A percentile compares a stretch with the other conserved stretches of the same genome.
These are phyloP conservation scores for Pinctada fucata DNA, from an alignment of 2,888 invertebrate genomes.

Conservation along the genomic window DNA sequence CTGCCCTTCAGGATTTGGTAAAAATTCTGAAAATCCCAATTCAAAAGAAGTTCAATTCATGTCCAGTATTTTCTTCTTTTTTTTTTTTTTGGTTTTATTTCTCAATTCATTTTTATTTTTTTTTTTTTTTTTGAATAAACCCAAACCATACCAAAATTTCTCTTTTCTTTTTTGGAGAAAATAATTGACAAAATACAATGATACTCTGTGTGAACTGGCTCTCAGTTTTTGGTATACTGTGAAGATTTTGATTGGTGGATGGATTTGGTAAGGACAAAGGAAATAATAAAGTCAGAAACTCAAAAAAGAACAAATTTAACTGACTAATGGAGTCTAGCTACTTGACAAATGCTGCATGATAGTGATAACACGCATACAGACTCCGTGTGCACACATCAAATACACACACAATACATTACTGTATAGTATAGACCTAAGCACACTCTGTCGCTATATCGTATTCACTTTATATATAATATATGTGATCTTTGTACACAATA, in stretches of 20 bases:
- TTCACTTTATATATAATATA: background rate
- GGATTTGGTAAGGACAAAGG: slow-evolving; percentile 44
- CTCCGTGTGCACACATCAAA: background rate
- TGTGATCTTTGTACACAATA: slow-evolving; percentile 1
- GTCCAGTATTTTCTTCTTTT: background rate
- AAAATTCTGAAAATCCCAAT: background rate
- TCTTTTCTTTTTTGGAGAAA: background rate
- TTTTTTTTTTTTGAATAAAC: background rate
- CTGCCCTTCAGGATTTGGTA: background rate
- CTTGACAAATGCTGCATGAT: background rate
- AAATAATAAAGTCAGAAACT: slow-evolving; percentile 23
- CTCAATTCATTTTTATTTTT: background rate
- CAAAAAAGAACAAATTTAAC: slow-evolving; percentile 23
- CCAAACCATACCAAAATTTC: background rate
- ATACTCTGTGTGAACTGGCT: too few relatives aligned
- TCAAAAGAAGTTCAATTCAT: too few relatives aligned
- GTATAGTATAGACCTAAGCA: background rate
- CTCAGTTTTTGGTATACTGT: background rate
- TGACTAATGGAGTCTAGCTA: slow-evolving; percentile 1
- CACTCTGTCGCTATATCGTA: background rate
- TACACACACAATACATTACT: background rate
- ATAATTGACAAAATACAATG: too few relatives aligned
- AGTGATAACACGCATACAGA: background rate
- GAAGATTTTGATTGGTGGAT: slow-evolving; percentile 30
- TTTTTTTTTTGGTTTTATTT: too few relatives aligned